Evolutionary conservation across 2,113 vertebrate genomes (phyloP).

Genomic region (Oxyruncus cristatus): DNA sequence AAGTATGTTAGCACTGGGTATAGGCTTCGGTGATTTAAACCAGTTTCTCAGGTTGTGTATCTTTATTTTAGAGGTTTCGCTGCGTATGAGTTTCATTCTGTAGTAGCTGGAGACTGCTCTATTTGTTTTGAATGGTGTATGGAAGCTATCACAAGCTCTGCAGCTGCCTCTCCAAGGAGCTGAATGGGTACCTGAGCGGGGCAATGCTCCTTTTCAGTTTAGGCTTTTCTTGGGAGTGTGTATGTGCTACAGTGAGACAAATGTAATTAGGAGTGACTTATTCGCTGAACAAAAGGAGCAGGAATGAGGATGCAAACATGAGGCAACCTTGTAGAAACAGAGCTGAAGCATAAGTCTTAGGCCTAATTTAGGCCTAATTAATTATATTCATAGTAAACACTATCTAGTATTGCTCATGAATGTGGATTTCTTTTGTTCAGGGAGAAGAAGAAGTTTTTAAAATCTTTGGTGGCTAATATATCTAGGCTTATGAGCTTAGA

Average conservation of each 20-base stretch:
- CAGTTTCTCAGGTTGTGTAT: not conserved
- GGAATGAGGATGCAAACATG: not conserved
- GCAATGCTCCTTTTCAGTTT: not conserved
- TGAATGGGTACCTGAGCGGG: not conserved
- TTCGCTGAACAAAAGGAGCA: not conserved
- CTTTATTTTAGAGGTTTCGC: not conserved
- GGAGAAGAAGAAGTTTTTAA: not conserved
- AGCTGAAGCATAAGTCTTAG: not conserved
- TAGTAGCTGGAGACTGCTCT: not conserved
- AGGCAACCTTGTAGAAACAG: not conserved
- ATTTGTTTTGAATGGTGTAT: not conserved
- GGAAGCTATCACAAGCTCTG: not conserved
- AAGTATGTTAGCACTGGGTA: not conserved
- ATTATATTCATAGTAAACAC: not conserved
- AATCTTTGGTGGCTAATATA: not conserved
- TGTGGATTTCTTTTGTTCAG: not conserved
- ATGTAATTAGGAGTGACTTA: not conserved
- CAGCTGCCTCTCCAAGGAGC: not conserved
- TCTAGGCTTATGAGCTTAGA: not conserved
- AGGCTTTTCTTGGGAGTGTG: not conserved
- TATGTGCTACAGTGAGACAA: not conserved
- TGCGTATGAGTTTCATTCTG: not conserved
- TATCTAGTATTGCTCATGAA: not conserved
- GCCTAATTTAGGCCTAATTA: not conserved
- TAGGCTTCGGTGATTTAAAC: not conserved